Percentiles rank a stretch among this genome's conserved stretches.
These are phyloP conservation scores for Momotus momota DNA, from an alignment of 2,797 vertebrate species.

Conservation along the genomic window DNA sequence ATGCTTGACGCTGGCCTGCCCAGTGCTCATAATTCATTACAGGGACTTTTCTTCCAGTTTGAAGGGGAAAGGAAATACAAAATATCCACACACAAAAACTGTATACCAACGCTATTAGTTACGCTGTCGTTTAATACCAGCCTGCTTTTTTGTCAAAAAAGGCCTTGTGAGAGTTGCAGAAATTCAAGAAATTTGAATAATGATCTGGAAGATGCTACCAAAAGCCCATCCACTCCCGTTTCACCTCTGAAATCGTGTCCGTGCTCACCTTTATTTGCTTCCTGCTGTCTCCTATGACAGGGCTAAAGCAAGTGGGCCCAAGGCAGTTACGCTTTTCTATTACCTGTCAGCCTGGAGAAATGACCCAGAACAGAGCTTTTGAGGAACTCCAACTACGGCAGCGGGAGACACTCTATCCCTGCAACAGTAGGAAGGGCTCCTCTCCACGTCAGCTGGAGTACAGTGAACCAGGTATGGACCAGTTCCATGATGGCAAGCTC, in stretches of 20 bases:
- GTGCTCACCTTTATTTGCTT: background rate
- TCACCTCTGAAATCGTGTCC: background rate
- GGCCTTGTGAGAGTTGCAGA: background rate
- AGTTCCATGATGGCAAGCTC: background rate
- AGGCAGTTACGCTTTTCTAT: background rate
- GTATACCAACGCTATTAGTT: rapidly evolving
- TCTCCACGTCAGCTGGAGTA: rapidly evolving
- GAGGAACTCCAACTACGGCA: background rate
- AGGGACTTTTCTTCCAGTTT: background rate
- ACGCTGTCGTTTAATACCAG: background rate
- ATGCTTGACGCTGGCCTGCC: background rate
- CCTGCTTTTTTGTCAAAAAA: background rate
- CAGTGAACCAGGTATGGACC: rapidly evolving
- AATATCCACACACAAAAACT: background rate
- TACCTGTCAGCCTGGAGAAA: background rate
- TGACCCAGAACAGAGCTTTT: background rate
- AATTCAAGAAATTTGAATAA: background rate
- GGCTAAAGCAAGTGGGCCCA: background rate
- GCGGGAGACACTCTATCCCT: background rate
- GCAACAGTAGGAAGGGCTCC: background rate
- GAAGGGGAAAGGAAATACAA: background rate
- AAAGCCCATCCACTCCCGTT: background rate
- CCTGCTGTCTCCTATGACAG: background rate
- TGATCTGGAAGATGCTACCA: background rate
- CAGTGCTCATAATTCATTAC: background rate